Conservation (phyloP, 2,113 vertebrate genomes). For the Nothobranchius kuhntae region DNA sequence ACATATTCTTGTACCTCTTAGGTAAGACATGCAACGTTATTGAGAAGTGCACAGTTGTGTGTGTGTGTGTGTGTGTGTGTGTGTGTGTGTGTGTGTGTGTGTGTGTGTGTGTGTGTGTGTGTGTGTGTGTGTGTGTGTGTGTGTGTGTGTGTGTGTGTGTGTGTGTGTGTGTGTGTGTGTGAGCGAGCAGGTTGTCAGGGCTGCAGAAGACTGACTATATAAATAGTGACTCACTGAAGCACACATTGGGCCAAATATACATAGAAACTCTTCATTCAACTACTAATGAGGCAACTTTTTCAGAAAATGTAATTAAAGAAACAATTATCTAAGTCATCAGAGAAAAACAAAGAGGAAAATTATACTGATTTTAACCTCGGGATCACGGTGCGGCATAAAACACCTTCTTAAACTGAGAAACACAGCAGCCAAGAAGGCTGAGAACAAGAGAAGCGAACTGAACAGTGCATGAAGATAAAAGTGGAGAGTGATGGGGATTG, state of each 20-base stretch:
- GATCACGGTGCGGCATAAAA: constrained; percentile 13
- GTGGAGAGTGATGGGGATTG: constrained; percentile 2
- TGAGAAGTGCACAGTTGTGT: constrained; percentile 43
- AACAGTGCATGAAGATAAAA: constrained; percentile 37
- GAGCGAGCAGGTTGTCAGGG: constrained; percentile 36
- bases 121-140: constrained; percentile 6
- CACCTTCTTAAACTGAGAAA: constrained; percentile 42
- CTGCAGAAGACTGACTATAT: constrained; percentile 33
- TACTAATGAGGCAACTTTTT: constrained; percentile 31
- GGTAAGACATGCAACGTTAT: constrained; percentile 50
- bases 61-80: constrained; percentile 5
- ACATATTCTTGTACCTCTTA: constrained; percentile 25
- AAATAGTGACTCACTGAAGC: constrained; percentile 37
- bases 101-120: neutral
- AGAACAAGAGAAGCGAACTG: constrained; percentile 28
- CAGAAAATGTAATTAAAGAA: constrained; percentile 12
- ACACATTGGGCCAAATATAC: constrained; percentile 29
- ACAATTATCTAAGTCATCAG: neutral
- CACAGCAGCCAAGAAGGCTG: constrained; percentile 28
- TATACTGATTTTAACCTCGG: constrained; percentile 14
- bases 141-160: neutral
- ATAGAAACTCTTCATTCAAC: constrained; percentile 20
- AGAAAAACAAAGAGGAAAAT: constrained; percentile 5
- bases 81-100: no score
- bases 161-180: constrained; percentile 5